These are phyloP conservation scores for Pheosia tremula DNA, from an alignment of 2,888 invertebrate species.

Conservation along the genomic window DNA sequence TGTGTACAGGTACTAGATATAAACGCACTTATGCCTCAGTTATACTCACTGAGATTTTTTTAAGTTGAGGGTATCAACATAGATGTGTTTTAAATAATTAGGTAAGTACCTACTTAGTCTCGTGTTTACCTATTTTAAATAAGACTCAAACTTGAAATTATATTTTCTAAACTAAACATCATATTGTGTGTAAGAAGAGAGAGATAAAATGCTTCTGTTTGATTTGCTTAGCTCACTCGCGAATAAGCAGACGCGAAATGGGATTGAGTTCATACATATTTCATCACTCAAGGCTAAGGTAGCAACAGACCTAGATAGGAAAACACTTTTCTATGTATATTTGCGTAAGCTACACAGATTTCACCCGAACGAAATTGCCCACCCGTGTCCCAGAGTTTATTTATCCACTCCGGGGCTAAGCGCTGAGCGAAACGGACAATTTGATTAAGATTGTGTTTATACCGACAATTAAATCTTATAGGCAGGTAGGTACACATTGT, in stretches of 20 bases:
- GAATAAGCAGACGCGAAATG: neutral
- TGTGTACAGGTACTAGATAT: too few species aligned
- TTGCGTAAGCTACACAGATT: neutral
- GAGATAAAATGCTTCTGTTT: neutral
- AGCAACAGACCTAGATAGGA: constrained; percentile 9
- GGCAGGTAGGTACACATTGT: neutral
- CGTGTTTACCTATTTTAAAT: too few species aligned
- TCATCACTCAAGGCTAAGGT: constrained; percentile 25
- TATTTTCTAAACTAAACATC: too few species aligned
- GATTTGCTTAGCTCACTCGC: neutral
- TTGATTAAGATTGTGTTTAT: neutral
- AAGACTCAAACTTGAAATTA: too few species aligned
- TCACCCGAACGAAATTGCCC: neutral
- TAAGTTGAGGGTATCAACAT: too few species aligned
- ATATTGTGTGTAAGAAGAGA: too few species aligned
- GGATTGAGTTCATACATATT: constrained; percentile 31
- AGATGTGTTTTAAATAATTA: too few species aligned
- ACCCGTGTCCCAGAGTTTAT: neutral
- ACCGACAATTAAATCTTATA: neutral
- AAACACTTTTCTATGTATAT: constrained; percentile 3
- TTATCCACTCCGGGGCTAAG: neutral
- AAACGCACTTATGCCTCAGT: too few species aligned
- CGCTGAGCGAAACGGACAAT: neutral
- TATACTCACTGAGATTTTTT: too few species aligned
- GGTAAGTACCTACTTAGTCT: too few species aligned